Base-by-base conservation (phyloP, 1,140 invertebrate genomes). In the Neomicropteryx cornuta region DNA sequence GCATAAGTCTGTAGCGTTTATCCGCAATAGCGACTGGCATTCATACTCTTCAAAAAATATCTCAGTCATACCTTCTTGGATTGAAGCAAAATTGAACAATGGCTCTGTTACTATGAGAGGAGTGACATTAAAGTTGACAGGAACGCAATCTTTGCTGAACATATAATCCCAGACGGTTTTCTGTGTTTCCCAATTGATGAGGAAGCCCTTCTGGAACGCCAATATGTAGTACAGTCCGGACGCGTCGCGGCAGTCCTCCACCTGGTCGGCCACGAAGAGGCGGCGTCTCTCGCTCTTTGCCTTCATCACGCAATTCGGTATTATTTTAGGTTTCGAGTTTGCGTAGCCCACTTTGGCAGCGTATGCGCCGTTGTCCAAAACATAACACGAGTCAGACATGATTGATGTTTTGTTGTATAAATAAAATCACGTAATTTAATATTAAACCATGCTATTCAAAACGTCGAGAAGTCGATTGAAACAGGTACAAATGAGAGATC, bases 31-130 rank as follows among this genome's bases (percentile, higher is more conserved):
- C 5, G 83, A 81, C 35, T 85, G 76, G 52, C 94, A 90, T 49
- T 92, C 89, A 56, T 94, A 98, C 60, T 97, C 93, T 62, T 99
- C 96, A 68, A 98, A 99, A 38, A 98, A 84, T 43, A 98, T 87
- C 69, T 99, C 96, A 24, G 82, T 81, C 62, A 92, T 85, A 10
- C 81, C 87, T 62, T 98, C 92, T 67, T 96, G 89, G 33, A 95
- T 81, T 5, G 87, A 85, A 5, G 75, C 68, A 63, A 98, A 97
- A 61, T 97, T 97, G 56, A 93, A 93, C 45, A 87, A 76, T 2
- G 95, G 94, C 59, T 99, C 94, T 0, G 94, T 99, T 16, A 91
- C 62, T 2, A 97, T 76, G n/a, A 95, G 65, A 4, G 88, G 77
- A 2, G 77, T 80, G 33, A 92, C 79, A 42, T 72, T 75, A 27